Evolutionary conservation across 2,113 vertebrate genomes (phyloP).

Genomic region (Aix galericulata): DNA sequence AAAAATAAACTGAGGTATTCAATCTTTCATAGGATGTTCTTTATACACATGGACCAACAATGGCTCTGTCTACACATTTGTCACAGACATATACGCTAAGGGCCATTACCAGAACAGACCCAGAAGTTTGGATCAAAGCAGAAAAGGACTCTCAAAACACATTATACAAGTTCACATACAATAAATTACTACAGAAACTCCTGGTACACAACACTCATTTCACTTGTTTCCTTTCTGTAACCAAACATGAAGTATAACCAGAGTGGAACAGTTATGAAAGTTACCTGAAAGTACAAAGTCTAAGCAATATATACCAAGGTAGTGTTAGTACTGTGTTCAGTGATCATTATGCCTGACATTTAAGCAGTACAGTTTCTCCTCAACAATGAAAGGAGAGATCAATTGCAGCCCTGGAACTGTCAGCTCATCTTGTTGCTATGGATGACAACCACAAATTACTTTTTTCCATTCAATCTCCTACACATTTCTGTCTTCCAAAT

Average conservation of each 20-base stretch:
- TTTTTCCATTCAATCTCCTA: conserved; percentile 1
- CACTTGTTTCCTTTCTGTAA: neutral
- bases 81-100: neutral
- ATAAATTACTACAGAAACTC: neutral
- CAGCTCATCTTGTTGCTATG: neutral
- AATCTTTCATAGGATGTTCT: neutral
- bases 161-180: neutral
- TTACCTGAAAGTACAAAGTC: neutral
- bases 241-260: neutral
- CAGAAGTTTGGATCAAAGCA: neutral
- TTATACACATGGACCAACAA: neutral
- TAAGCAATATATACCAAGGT: neutral
- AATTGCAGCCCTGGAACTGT: conserved; percentile 5
- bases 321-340: neutral
- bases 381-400: neutral
- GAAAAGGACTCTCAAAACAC: neutral
- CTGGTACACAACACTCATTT: neutral
- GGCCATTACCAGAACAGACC: neutral
- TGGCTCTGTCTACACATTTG: neutral
- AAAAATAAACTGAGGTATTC: neutral
- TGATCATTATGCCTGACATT: conserved; percentile 12
- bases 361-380: neutral
- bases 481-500: neutral
- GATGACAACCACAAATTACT: neutral
- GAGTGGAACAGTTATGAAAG: neutral